Conservation (phyloP, 35 echinoderm and acorn worm genomes). For the Chiridota heheva region DNA sequence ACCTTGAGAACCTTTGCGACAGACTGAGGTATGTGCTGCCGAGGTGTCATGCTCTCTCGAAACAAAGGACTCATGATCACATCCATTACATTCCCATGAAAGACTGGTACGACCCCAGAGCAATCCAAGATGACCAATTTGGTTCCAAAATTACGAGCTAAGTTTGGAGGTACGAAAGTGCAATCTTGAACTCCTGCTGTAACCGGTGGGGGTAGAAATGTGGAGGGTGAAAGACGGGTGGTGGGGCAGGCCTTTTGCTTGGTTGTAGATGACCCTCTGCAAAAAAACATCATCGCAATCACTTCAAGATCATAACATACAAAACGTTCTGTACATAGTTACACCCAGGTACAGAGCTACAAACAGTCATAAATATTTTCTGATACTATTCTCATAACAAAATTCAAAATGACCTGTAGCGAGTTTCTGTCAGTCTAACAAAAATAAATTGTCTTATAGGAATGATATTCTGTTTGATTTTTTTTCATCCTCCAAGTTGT, state of each 20-base stretch:
- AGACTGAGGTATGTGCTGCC: conserved; percentile 61
- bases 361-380: no score
- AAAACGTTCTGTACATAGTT: no score
- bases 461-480: no score
- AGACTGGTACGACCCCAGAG: conserved; percentile 68
- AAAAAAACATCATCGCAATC: no score
- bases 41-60: conserved; percentile 69
- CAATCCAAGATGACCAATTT: conserved; percentile 85
- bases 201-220: conserved; percentile 72
- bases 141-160: conserved; percentile 66
- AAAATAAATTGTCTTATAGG: no score
- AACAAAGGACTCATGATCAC: conserved; percentile 77
- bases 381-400: no score
- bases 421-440: no score
- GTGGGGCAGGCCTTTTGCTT: conserved; percentile 36
- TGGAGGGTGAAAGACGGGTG: conserved; percentile 65
- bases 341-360: no score
- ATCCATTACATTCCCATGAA: conserved; percentile 86
- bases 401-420: no score
- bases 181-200: conserved; percentile 67
- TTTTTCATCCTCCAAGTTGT: no score
- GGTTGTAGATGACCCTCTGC: conserved; percentile 5
- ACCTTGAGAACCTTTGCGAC: conserved; percentile 62
- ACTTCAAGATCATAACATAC: no score
- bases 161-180: conserved; percentile 70